Percentiles rank a stretch among this genome's conserved stretches.
These are phyloP conservation scores for Montipora foliosa DNA, from an alignment of 64 coral and sea anemone species.

Conservation along the genomic window DNA sequence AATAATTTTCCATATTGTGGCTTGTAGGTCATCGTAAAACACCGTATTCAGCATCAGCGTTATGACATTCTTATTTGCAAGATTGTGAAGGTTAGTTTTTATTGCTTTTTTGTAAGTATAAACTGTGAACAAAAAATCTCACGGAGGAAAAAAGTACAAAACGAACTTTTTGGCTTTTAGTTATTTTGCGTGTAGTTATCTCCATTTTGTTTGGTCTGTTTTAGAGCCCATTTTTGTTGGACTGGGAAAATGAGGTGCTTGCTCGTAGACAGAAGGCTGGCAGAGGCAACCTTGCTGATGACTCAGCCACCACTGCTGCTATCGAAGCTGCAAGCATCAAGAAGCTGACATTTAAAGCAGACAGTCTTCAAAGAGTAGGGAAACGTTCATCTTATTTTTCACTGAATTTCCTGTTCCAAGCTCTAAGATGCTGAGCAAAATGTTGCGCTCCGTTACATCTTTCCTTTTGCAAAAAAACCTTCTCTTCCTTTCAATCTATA, in stretches of 20 bases:
- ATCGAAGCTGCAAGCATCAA: constrained; percentile 97
- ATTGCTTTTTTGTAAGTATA: background rate
- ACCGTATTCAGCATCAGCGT: constrained; percentile 91
- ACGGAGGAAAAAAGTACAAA: background rate
- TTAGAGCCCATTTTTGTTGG: constrained; percentile 88
- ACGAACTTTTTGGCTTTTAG: background rate
- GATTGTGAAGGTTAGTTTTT: constrained; percentile 82
- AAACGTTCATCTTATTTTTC: background rate
- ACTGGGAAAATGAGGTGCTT: constrained; percentile 89
- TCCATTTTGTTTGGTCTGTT: background rate
- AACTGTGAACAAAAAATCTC: background rate
- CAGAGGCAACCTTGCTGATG: constrained; percentile 85
- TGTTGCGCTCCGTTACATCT: too few relatives aligned
- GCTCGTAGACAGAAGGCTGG: constrained; percentile 77
- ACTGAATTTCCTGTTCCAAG: background rate
- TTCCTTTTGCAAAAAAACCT: too few relatives aligned
- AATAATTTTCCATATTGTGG: background rate
- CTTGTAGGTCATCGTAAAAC: constrained; percentile 78
- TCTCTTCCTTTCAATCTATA: too few relatives aligned
- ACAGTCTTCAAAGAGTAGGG: constrained; percentile 89
- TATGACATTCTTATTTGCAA: constrained; percentile 92
- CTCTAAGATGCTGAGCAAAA: too few relatives aligned
- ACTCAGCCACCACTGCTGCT: constrained; percentile 79
- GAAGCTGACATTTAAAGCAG: constrained; percentile 93
- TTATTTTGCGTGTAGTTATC: background rate